Evolutionary conservation across 2,797 vertebrate genomes (phyloP), one percentile per base, ranked within the genome.

Genomic region (Hippocampus kuda): DNA sequence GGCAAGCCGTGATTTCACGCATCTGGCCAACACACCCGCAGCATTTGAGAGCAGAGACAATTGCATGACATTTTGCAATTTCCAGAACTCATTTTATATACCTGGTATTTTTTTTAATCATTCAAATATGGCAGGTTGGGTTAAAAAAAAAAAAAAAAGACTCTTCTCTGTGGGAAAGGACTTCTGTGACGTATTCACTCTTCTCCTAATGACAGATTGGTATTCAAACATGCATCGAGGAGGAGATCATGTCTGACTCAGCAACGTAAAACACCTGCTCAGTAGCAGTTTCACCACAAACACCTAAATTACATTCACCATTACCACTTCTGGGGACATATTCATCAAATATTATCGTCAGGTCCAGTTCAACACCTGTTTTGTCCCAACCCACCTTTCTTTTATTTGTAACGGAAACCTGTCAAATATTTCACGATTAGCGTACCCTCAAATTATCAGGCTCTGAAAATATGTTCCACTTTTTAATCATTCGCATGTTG

Each of bases 341-440:
- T 86, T 84, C 86, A 86, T 89, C 87, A 90, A 89, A 88, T 77
- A 87, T 88, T 83, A 84, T 83, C 79, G 81, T 85, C 80, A 87
- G 79, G 84, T 83, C 85, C 84, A 85, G 81, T 84, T 84, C 68
- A 81, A 78, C 88, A 89, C 81, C 85, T 90, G 88, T 85, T 89
- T 83, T 72, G 66, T 75, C 62, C 74, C 61, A 24, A 74, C 73
- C 65, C 48, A 67, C 68, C 71, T 81, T 51, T 49, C 18, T 16
- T 80, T 78, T 77, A 59, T 70, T 75, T 72, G 79, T 56, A 72
- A 80, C 83, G 74, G 82, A 83, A 85, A 78, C 75, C 42, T 71
- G 69, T 57, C 84, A 77, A 67, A 77, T 78, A 79, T 84, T 84
- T 77, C 66, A 71, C 72, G 60, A 83, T 79, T 81, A 70, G 74